Conservation (phyloP, 2,888 invertebrate species). For the Leptinotarsa juncta region DNA sequence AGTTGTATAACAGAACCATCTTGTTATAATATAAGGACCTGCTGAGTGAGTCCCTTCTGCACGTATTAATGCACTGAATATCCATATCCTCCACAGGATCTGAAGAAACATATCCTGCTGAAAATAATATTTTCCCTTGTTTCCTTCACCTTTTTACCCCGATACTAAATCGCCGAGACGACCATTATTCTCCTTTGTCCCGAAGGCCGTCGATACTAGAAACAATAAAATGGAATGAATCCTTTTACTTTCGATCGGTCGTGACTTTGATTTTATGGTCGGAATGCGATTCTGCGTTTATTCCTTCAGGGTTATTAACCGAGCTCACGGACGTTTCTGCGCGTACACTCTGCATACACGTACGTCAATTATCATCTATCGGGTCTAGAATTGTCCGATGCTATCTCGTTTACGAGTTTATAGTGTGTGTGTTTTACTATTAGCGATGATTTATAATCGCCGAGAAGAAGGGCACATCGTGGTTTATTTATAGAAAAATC, state of each 20-base stretch:
- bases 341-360: constrained; percentile 13
- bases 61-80: no score
- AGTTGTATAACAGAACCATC: no score
- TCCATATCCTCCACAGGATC: neutral
- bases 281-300: constrained; percentile 23
- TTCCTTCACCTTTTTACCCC: neutral
- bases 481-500: constrained; percentile 7
- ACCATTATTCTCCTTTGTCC: constrained; percentile 2
- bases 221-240: constrained; percentile 17
- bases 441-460: constrained; percentile 14
- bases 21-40: no score
- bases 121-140: neutral
- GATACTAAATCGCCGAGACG: neutral
- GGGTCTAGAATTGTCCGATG: neutral
- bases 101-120: neutral
- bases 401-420: constrained; percentile 12
- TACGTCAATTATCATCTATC: constrained; percentile 4
- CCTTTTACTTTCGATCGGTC: constrained; percentile 32
- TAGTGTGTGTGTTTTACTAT: neutral
- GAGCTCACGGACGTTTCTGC: constrained; percentile 10
- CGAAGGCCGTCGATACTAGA: constrained; percentile 18
- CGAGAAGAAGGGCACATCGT: neutral
- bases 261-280: constrained; percentile 32
- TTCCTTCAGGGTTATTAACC: constrained; percentile 25
- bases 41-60: no score